Conservation (phyloP, 1,140 invertebrate genomes). For the Dufourea novaeangliae region DNA sequence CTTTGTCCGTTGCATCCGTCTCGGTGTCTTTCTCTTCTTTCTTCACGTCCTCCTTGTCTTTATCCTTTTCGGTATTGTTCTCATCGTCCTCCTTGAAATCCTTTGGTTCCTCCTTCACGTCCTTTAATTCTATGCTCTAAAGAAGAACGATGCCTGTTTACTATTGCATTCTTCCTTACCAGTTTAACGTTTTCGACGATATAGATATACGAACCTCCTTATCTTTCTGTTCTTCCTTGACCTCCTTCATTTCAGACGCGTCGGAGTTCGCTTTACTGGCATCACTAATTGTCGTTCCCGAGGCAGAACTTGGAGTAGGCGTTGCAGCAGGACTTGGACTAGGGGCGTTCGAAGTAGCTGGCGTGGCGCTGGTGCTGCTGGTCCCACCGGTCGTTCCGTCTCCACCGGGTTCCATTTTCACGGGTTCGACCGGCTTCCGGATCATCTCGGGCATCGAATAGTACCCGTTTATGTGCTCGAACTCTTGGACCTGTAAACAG, state of each 20-base stretch:
- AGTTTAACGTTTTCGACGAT: background rate
- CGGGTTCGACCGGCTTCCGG: slow-evolving; percentile 88
- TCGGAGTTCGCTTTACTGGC: slow-evolving; percentile 60
- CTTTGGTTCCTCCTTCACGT: slow-evolving; percentile 73
- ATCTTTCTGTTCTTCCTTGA: slow-evolving; percentile 82
- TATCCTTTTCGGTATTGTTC: slow-evolving; percentile 69
- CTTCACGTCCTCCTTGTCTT: slow-evolving; percentile 72
- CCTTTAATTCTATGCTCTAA: slow-evolving; percentile 76
- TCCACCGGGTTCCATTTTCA: slow-evolving; percentile 77
- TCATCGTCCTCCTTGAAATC: slow-evolving; percentile 72
- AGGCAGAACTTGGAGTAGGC: slow-evolving; percentile 80
- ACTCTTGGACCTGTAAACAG: slow-evolving; percentile 91
- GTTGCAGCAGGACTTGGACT: slow-evolving; percentile 84
- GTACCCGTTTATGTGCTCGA: slow-evolving; percentile 98
- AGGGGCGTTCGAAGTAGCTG: slow-evolving; percentile 87
- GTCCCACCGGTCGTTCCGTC: slow-evolving; percentile 76
- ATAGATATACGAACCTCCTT: slow-evolving; percentile 68
- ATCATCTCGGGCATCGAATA: slow-evolving; percentile 98
- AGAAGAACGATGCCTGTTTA: slow-evolving; percentile 6
- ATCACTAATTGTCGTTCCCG: slow-evolving; percentile 71
- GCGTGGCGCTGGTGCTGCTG: slow-evolving; percentile 84
- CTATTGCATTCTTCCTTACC: background rate
- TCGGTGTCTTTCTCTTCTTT: slow-evolving; percentile 73
- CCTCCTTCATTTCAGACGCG: slow-evolving; percentile 75
- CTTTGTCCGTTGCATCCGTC: slow-evolving; percentile 62